These are phyloP conservation scores for Salminus brasiliensis DNA, from an alignment of 2,113 vertebrate genomes.

Conservation along the genomic window DNA sequence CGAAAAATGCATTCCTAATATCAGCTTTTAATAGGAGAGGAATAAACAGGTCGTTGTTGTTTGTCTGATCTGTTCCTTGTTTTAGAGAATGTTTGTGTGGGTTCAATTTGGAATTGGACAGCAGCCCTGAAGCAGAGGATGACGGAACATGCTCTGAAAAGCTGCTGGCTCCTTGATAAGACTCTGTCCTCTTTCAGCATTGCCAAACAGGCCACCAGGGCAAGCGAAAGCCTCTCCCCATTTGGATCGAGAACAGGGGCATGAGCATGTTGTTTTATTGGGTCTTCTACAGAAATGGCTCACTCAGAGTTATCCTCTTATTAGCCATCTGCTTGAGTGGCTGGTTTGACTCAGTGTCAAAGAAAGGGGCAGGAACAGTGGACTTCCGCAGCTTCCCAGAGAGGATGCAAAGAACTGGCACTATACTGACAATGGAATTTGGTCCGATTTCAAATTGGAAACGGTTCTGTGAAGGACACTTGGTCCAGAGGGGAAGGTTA, in stretches of 20 bases:
- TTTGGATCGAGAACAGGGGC: conserved; percentile 53
- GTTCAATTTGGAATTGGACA: conserved; percentile 24
- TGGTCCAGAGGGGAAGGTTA: conserved; percentile 15
- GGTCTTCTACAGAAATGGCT: conserved; percentile 46
- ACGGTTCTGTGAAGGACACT: conserved; percentile 41
- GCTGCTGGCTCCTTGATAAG: conserved; percentile 50
- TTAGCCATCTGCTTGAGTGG: conserved; percentile 54
- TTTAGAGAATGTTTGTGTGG: conserved; percentile 23
- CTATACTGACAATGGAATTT: conserved; percentile 38
- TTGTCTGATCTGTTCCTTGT: conserved; percentile 22
- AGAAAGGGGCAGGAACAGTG: conserved; percentile 4
- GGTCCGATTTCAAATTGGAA: conserved; percentile 47
- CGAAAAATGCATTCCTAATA: conserved; percentile 6
- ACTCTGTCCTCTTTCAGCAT: conserved; percentile 26
- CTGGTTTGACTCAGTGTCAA: conserved; percentile 47
- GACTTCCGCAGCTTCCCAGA: not conserved
- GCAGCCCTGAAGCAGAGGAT: conserved; percentile 14
- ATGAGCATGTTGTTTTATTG: conserved; percentile 40
- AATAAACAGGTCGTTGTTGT: not conserved
- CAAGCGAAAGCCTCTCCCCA: conserved; percentile 49
- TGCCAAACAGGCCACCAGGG: conserved; percentile 43
- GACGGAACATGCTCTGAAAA: conserved; percentile 47
- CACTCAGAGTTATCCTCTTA: conserved; percentile 25
- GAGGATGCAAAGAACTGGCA: conserved; percentile 10
- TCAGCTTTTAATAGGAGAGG: conserved; percentile 10